A percentile compares a stretch with the other conserved stretches of the same genome.
These are phyloP conservation scores for Calephelis virginiensis DNA, from an alignment of 1,140 invertebrate genomes.

Conservation along the genomic window DNA sequence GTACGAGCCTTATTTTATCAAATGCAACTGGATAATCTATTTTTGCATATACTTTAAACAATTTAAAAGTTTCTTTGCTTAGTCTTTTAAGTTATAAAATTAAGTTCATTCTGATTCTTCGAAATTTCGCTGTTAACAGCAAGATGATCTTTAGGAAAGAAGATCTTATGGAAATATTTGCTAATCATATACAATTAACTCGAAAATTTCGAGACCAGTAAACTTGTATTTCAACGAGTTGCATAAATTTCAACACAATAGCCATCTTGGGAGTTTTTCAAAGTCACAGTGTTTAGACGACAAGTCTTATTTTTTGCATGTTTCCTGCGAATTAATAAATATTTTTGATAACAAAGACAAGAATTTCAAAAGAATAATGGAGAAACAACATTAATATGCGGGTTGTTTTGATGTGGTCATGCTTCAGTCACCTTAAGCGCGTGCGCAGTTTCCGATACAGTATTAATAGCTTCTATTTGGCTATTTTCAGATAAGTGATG, in stretches of 20 bases:
- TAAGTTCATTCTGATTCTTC: too few relatives aligned
- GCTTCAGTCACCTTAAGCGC: background rate
- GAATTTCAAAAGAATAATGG: background rate
- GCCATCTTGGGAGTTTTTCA: background rate
- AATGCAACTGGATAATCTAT: too few relatives aligned
- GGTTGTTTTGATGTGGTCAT: background rate
- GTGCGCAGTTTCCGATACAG: background rate
- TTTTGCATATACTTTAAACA: too few relatives aligned
- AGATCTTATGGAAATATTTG: background rate
- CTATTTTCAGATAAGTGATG: background rate
- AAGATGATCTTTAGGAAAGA: too few relatives aligned
- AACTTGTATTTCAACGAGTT: background rate
- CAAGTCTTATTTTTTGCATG: too few relatives aligned
- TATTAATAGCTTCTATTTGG: slow-evolving; percentile 1
- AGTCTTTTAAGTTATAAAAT: background rate
- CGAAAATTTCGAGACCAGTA: background rate
- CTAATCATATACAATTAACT: background rate
- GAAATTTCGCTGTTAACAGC: too few relatives aligned
- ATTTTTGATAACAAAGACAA: too few relatives aligned
- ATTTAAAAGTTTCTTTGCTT: too few relatives aligned
- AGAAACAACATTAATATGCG: slow-evolving; percentile 1
- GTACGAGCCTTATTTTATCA: too few relatives aligned
- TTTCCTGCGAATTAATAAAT: too few relatives aligned
- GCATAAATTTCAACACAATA: background rate
- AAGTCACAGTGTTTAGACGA: too few relatives aligned